phyloP scores from a whole-genome alignment of 2,113 vertebrate genomes.

The Fulmarus glacialis region DNA sequence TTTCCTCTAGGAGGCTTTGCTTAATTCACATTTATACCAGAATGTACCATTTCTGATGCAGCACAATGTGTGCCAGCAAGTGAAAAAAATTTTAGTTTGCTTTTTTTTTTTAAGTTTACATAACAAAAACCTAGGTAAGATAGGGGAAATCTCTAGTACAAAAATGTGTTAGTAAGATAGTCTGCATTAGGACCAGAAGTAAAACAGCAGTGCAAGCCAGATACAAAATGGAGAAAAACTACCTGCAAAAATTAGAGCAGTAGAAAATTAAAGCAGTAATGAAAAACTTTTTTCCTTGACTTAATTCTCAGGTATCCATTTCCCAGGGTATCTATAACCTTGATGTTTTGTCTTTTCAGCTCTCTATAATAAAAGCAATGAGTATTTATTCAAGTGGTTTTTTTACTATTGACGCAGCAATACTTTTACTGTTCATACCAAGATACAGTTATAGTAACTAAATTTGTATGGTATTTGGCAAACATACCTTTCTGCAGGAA shows the following conservation, averaged over 20 bases:
- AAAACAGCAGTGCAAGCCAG: background rate
- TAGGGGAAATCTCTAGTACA: background rate
- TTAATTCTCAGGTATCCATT: background rate
- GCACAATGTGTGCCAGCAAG: background rate
- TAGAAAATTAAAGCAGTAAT: background rate
- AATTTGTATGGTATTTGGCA: background rate
- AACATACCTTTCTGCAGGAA: background rate
- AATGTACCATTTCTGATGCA: background rate
- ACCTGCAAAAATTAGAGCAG: background rate
- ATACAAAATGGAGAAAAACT: background rate
- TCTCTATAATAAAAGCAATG: background rate
- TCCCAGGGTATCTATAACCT: background rate
- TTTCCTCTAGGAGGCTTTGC: background rate
- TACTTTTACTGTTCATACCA: background rate
- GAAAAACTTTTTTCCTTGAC: background rate
- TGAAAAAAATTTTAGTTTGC: background rate
- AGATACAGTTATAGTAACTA: background rate
- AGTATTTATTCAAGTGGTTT: background rate
- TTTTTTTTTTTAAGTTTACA: background rate
- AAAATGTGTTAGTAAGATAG: background rate
- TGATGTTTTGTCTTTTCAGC: background rate
- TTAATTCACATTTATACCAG: background rate
- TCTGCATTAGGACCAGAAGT: background rate
- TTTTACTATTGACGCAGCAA: background rate
- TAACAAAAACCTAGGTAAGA: background rate